Conservation (phyloP, 2,888 invertebrate genomes). For the Stegophylla sp. region DNA sequence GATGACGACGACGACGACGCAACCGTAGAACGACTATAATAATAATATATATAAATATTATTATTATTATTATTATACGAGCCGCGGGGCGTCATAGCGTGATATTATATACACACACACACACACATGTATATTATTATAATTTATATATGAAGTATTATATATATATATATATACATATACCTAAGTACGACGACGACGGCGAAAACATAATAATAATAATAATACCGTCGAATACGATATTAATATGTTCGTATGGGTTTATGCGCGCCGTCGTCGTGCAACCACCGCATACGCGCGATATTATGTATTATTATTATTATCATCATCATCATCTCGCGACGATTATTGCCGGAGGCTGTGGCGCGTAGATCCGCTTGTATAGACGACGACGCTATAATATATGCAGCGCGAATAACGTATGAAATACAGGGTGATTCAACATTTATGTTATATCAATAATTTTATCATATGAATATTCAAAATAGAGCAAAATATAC, state of each 20-base stretch:
- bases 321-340: neutral
- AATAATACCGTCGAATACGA: conserved; percentile 12
- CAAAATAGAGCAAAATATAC: too few species aligned
- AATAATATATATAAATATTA: too few species aligned
- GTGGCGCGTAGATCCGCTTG: neutral
- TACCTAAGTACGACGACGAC: neutral
- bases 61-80: too few species aligned
- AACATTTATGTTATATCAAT: too few species aligned
- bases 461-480: too few species aligned
- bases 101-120: too few species aligned
- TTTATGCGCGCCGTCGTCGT: neutral
- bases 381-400: neutral
- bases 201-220: conserved; percentile 3
- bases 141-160: too few species aligned
- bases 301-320: neutral
- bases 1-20: neutral
- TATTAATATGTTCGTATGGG: neutral
- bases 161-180: too few species aligned
- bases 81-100: neutral
- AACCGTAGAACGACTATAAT: neutral
- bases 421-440: too few species aligned
- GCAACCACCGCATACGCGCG: neutral
- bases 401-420: too few species aligned
- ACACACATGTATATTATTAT: too few species aligned
- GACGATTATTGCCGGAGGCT: neutral